Conservation (phyloP, 2,888 invertebrate species). For the Metacarcinus magister region DNA sequence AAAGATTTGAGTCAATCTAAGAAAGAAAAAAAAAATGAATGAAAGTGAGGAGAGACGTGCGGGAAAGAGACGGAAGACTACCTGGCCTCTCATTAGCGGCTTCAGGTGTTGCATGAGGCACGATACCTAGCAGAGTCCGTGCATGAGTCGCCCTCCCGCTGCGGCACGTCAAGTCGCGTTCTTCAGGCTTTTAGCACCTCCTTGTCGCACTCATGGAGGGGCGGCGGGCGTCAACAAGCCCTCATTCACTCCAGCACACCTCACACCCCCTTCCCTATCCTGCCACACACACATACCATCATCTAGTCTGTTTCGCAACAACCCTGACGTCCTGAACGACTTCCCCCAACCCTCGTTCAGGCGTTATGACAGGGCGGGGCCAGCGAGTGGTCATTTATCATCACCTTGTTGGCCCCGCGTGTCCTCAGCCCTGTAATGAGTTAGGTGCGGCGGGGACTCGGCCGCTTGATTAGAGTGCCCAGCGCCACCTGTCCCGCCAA, state of each 20-base stretch:
- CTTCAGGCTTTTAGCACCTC: background rate
- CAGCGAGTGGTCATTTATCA: conserved; percentile 33
- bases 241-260: background rate
- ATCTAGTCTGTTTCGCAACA: background rate
- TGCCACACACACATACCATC: background rate
- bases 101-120: conserved; percentile 41
- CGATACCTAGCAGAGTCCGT: background rate
- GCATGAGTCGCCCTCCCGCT: background rate
- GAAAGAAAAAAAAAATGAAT: background rate
- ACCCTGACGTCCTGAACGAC: background rate
- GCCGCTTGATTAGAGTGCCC: conserved; percentile 21
- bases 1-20: background rate
- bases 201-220: background rate
- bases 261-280: background rate
- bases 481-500: background rate
- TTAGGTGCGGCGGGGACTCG: background rate
- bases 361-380: background rate
- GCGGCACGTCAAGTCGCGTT: conserved; percentile 4
- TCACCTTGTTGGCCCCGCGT: conserved; percentile 41
- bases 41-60: background rate
- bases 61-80: background rate
- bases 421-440: background rate
- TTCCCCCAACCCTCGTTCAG: background rate
- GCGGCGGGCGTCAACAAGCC: background rate
- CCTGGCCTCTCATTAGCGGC: conserved; percentile 27